Base-by-base conservation (phyloP, 1,140 invertebrate species). In the Lordiphosa stackelbergi region DNA sequence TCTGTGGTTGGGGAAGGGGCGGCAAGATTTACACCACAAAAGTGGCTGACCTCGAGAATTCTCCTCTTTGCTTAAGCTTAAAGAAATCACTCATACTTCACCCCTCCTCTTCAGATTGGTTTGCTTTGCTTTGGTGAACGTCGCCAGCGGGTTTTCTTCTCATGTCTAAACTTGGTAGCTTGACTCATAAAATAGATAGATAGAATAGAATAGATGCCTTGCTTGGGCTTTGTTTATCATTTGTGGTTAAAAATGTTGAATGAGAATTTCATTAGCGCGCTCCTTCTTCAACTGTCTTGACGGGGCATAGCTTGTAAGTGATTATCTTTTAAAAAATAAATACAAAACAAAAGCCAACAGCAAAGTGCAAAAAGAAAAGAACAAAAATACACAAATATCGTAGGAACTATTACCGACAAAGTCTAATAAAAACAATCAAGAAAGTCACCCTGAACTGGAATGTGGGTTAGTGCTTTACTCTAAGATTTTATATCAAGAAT, bases 41-140 rank as follows among this genome's bases (percentile, higher is more conserved):
- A 77, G 73, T 79, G 56, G 73, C 70, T 73, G 73, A 79, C 73
- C 73, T 78, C 74, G 73, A 79, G 69, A 69, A 62, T 73, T 73
- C 53, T 69, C 59, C 53, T 42, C 55, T 57, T 42, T 57, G 41
- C 53, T 49, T 36, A 49, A 48, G 43, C 28, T 40, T 40, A 68
- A 59, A 77, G 54, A 64, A 55, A 77, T 77, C 73, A 78, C 57
- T 59, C 75, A 74, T 53, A 74, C 38, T 61, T 52, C 13, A 56
- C 61, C 24, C 61, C 24, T 38, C 34, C 13, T 41, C 57, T 24
- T 35, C 52, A 46, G 53, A 40, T 28, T 45, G 41, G 38, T 65
- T 59, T 38, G 51, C 34, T 65, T 59, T 38, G 51, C 34, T 49
- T 49, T 43, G 46, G 41, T 53, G 54, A 68, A 66, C 28, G 28